phyloP scores from a whole-genome alignment of 92 coral and sea anemone species.

The Parazoanthus darwini region DNA sequence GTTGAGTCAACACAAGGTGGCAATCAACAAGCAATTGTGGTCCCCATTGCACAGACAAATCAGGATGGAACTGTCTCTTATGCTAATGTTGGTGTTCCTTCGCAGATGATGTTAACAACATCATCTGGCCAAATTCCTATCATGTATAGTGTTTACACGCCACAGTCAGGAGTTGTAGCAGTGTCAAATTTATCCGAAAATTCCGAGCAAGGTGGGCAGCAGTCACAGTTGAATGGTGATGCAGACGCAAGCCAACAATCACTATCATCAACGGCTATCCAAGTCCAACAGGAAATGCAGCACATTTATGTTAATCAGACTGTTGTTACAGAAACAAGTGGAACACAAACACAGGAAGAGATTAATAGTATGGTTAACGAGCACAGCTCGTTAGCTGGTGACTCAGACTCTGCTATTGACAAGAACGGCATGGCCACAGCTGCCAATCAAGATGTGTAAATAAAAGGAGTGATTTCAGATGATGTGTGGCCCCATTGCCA shows the following conservation, averaged over 20 bases:
- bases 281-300: constrained; percentile 75
- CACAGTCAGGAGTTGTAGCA: constrained; percentile 78
- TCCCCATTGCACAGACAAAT: constrained; percentile 80
- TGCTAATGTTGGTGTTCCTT: constrained; percentile 73
- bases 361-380: constrained; percentile 74
- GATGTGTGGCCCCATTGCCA: neutral
- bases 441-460: constrained; percentile 56
- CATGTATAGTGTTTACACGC: constrained; percentile 82
- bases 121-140: constrained; percentile 87
- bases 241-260: constrained; percentile 70
- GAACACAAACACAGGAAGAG: constrained; percentile 82
- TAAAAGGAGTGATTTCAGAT: neutral
- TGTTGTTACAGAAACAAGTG: constrained; percentile 83
- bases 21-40: constrained; percentile 79
- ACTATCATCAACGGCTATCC: constrained; percentile 70
- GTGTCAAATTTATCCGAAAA: constrained; percentile 76
- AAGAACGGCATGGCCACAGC: constrained; percentile 68
- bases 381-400: constrained; percentile 56
- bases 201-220: constrained; percentile 59
- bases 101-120: constrained; percentile 84
- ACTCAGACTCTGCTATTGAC: constrained; percentile 59
- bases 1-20: constrained; percentile 66
- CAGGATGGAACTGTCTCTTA: constrained; percentile 85
- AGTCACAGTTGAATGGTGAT: constrained; percentile 68
- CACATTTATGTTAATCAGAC: constrained; percentile 67